phyloP scores from a whole-genome alignment of 2,888 invertebrate species.

The Epistrophe grossulariae region DNA sequence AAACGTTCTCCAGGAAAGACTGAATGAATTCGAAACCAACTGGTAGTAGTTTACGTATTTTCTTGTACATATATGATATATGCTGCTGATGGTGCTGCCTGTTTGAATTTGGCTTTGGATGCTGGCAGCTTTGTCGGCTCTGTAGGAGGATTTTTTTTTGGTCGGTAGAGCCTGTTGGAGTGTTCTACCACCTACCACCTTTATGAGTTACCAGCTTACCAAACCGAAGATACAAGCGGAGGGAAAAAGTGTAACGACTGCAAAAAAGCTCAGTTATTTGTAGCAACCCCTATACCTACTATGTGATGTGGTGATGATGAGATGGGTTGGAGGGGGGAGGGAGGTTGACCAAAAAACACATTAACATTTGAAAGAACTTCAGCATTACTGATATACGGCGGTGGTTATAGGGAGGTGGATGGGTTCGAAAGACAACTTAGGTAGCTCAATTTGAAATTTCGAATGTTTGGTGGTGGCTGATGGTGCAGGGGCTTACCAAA shows the following conservation, averaged over 20 bases:
- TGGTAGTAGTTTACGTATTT: conserved; percentile 48
- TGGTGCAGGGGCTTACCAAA: neutral
- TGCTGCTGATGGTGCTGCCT: conserved; percentile 25
- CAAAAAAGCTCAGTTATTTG: conserved; percentile 54
- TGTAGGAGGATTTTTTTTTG: conserved; percentile 33
- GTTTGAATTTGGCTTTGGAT: conserved; percentile 16
- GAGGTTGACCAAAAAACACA: conserved; percentile 14
- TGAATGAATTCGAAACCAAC: conserved; percentile 58
- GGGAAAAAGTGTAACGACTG: conserved; percentile 39
- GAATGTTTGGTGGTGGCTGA: neutral
- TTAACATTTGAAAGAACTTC: conserved; percentile 2
- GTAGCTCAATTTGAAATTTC: neutral
- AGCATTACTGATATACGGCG: conserved; percentile 4
- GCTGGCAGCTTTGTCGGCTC: conserved; percentile 34
- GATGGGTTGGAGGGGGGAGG: neutral
- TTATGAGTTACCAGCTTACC: conserved; percentile 11
- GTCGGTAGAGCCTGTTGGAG: conserved; percentile 43
- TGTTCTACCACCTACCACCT: conserved; percentile 23
- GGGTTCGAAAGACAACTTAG: neutral
- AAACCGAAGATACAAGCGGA: conserved; percentile 11
- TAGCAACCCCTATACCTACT: conserved; percentile 38
- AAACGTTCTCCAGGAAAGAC: conserved; percentile 61
- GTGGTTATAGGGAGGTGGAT: neutral
- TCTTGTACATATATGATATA: conserved; percentile 30
- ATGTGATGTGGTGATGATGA: neutral